Conservation (phyloP, 2,888 invertebrate genomes). For the Hipparchia sbordonii region DNA sequence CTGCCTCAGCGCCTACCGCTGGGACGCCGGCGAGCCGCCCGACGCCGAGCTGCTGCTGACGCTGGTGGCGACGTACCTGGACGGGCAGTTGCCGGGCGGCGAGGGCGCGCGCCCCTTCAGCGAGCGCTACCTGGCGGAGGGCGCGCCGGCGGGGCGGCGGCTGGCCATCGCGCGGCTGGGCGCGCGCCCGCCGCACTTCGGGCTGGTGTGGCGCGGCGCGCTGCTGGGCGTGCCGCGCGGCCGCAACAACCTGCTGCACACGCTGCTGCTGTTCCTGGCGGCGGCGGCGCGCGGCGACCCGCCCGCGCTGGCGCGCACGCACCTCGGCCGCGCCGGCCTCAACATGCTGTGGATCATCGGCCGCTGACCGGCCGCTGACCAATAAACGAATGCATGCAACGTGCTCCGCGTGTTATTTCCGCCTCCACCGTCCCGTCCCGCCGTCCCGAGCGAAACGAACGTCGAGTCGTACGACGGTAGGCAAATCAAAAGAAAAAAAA, state of each 20-base stretch:
- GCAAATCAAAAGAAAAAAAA: too few relatives aligned
- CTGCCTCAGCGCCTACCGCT: slow-evolving; percentile 93
- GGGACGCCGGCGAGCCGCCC: slow-evolving; percentile 93
- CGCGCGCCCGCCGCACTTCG: slow-evolving; percentile 87
- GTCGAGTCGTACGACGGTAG: too few relatives aligned
- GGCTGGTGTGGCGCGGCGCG: slow-evolving; percentile 71
- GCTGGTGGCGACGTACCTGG: slow-evolving; percentile 92
- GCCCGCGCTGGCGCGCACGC: slow-evolving; percentile 60
- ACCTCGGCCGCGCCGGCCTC: slow-evolving; percentile 77
- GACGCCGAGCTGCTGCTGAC: slow-evolving; percentile 95
- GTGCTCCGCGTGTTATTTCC: too few relatives aligned
- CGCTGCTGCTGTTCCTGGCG: slow-evolving; percentile 91
- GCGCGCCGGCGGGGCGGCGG: slow-evolving; percentile 75
- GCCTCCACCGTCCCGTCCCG: too few relatives aligned
- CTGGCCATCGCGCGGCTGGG: slow-evolving; percentile 56
- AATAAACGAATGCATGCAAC: too few relatives aligned
- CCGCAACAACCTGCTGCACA: slow-evolving; percentile 94
- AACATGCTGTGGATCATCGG: slow-evolving; percentile 93
- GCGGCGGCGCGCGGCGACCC: slow-evolving; percentile 86
- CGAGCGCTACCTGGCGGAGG: slow-evolving; percentile 56
- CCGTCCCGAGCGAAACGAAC: too few relatives aligned
- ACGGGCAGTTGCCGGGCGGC: slow-evolving; percentile 86
- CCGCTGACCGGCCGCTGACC: slow-evolving; percentile 50
- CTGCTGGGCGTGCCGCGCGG: slow-evolving; percentile 69
- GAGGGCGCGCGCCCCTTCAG: slow-evolving; percentile 60